These are phyloP conservation scores for Rattus norvegicus DNA, from an alignment of 2,113 vertebrate species.

Conservation along the genomic window DNA sequence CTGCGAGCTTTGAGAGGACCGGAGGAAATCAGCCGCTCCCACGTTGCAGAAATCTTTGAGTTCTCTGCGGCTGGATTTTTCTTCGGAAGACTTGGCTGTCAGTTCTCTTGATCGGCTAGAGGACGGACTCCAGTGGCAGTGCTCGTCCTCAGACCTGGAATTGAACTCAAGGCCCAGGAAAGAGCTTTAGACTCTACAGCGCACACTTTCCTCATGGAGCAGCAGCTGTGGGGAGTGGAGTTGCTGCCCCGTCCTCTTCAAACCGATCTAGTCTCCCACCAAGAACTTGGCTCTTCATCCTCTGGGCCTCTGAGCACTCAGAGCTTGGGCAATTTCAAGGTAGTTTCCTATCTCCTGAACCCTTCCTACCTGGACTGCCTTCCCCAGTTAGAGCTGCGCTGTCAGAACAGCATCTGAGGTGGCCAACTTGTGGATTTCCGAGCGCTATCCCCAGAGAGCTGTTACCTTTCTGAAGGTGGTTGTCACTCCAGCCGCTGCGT, in stretches of 20 bases:
- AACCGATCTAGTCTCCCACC: not conserved
- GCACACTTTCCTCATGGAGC: not conserved
- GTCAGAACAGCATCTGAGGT: not conserved
- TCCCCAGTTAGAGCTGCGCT: not conserved
- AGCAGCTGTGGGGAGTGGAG: constrained; percentile 27
- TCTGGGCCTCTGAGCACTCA: not conserved
- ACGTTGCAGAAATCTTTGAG: not conserved
- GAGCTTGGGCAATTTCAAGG: constrained; percentile 9
- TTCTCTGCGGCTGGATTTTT: not conserved
- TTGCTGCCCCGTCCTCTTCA: not conserved
- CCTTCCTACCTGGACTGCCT: not conserved
- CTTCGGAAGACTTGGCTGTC: not conserved
- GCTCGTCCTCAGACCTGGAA: constrained; percentile 7
- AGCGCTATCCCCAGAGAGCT: not conserved
- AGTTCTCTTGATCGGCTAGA: constrained; percentile 63
- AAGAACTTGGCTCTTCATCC: not conserved
- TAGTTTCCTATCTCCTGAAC: constrained; percentile 69
- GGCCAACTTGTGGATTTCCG: not conserved
- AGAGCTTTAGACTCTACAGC: not conserved
- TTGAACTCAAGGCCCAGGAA: not conserved
- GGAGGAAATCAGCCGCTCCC: not conserved
- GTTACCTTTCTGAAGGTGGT: not conserved
- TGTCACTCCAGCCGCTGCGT: constrained; percentile 48
- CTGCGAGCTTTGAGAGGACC: constrained; percentile 20
- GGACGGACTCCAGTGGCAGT: constrained; percentile 36